Percentiles rank a stretch among this genome's conserved stretches.
phyloP scores from a whole-genome alignment of 2,797 vertebrate genomes.

The Pseudomugil tenellus region DNA sequence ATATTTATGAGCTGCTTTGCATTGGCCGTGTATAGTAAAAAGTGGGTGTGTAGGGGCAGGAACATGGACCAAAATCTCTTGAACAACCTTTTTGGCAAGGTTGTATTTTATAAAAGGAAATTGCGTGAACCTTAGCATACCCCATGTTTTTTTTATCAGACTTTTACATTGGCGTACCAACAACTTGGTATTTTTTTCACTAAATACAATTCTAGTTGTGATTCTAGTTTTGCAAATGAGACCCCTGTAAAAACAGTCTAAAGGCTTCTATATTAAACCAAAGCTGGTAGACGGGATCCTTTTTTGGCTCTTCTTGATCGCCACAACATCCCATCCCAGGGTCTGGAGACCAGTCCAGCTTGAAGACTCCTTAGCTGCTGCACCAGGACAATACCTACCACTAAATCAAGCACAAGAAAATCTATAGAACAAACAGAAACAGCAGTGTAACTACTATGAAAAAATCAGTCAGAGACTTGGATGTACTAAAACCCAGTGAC shows the following conservation, averaged over 20 bases:
- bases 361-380: neutral
- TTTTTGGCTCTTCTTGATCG: neutral
- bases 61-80: too few species aligned
- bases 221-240: too few species aligned
- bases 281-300: neutral
- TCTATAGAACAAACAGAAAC: neutral
- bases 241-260: neutral
- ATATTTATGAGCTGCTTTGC: too few species aligned
- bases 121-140: too few species aligned
- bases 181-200: too few species aligned
- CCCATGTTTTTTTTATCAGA: too few species aligned
- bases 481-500: neutral
- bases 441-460: neutral
- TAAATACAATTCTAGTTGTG: too few species aligned
- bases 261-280: neutral
- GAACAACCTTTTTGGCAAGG: too few species aligned
- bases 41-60: too few species aligned
- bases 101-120: too few species aligned
- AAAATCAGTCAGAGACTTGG: neutral
- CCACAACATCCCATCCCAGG: neutral
- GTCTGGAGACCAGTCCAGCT: conserved; percentile 5
- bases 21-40: too few species aligned
- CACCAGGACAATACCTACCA: neutral
- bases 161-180: too few species aligned
- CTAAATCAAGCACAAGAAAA: neutral